phyloP scores from a whole-genome alignment of 2,113 vertebrate species.

The Nematolebias whitei region DNA sequence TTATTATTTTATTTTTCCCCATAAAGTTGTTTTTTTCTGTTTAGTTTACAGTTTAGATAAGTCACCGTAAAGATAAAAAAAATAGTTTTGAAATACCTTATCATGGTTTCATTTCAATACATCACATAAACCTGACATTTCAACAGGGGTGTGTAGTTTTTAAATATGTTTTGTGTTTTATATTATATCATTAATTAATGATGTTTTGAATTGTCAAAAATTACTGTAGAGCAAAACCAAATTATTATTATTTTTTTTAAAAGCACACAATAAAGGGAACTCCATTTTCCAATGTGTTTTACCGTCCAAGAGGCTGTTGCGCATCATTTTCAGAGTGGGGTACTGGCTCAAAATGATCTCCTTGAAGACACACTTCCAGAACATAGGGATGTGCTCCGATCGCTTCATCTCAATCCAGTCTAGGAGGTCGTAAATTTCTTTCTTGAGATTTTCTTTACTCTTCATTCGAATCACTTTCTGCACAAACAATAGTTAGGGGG shows the following conservation, averaged over 20 bases:
- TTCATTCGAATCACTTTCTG: slow-evolving; percentile 67
- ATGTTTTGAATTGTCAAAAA: no score
- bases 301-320: slow-evolving; percentile 67
- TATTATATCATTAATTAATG: no score
- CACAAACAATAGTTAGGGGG: neutral
- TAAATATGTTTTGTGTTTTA: no score
- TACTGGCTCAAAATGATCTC: slow-evolving; percentile 63
- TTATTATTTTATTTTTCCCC: no score
- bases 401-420: slow-evolving; percentile 63
- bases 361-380: slow-evolving; percentile 72
- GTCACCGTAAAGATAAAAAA: no score
- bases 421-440: slow-evolving; percentile 62
- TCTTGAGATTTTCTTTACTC: slow-evolving; percentile 31
- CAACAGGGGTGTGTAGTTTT: no score
- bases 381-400: slow-evolving; percentile 27
- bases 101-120: no score
- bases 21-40: no score
- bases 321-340: slow-evolving; percentile 48
- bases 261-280: neutral
- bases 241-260: no score
- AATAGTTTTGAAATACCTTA: no score
- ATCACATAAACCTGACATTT: no score
- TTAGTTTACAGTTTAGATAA: no score
- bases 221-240: neutral
- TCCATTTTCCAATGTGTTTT: slow-evolving; percentile 5